Conservation (phyloP, 1,140 invertebrate species). For the Alviniconcha marisindica region DNA sequence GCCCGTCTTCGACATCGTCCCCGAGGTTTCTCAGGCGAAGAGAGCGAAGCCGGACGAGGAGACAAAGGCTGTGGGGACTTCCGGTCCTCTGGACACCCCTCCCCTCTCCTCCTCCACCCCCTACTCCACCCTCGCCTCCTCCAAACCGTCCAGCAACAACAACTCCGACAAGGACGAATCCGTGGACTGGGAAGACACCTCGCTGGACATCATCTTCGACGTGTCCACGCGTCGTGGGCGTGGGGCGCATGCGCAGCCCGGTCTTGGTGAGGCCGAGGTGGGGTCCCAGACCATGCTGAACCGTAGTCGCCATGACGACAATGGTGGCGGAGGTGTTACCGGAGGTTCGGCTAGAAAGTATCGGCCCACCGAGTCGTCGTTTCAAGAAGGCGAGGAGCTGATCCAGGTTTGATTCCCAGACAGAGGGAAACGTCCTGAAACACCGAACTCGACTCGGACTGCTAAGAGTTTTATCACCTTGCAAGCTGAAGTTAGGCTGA, state of each 20-base stretch:
- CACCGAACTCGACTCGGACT: too few species aligned
- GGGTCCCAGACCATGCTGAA: slow-evolving; percentile 17
- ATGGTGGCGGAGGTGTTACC: not conserved
- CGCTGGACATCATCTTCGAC: slow-evolving; percentile 11
- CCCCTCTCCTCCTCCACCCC: not conserved
- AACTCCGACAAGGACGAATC: not conserved
- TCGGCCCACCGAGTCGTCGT: not conserved
- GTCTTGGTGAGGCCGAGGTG: not conserved
- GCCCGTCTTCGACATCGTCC: slow-evolving; percentile 58
- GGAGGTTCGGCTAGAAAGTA: not conserved
- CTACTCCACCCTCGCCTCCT: not conserved
- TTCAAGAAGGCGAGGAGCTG: not conserved
- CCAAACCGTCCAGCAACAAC: not conserved
- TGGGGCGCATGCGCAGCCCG: not conserved
- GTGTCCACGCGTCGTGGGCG: not conserved
- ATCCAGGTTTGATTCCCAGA: too few species aligned
- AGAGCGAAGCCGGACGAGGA: not conserved
- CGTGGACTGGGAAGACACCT: not conserved
- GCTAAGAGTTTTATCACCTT: too few species aligned
- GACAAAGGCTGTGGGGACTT: not conserved
- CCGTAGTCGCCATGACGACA: not conserved
- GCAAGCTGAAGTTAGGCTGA: too few species aligned
- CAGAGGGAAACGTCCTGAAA: too few species aligned
- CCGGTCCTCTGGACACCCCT: not conserved
- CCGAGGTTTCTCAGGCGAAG: not conserved